These are phyloP conservation scores for Jaculus jaculus DNA, from an alignment of 2,113 vertebrate species.

Conservation along the genomic window DNA sequence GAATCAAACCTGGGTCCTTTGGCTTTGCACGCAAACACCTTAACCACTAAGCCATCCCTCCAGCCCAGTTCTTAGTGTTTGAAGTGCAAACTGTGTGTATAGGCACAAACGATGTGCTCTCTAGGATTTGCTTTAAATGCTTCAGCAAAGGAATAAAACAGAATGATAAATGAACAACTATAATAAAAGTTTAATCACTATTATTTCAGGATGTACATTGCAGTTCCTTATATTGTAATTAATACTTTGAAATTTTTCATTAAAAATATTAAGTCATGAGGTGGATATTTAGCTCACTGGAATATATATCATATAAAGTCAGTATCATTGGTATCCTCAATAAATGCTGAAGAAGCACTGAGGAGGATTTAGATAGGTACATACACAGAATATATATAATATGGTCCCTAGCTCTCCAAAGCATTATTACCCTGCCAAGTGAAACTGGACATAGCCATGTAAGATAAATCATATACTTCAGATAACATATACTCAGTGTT, in stretches of 20 bases:
- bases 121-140: constrained; percentile 2
- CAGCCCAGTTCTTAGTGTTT: not conserved
- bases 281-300: not conserved
- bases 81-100: not conserved
- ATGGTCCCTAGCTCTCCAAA: not conserved
- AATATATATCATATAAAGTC: too few relatives aligned
- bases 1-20: too few relatives aligned
- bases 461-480: not conserved
- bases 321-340: not conserved
- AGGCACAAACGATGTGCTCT: not conserved
- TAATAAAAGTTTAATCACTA: not conserved
- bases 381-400: not conserved
- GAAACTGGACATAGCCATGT: not conserved
- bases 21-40: too few relatives aligned
- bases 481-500: not conserved
- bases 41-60: too few relatives aligned
- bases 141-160: not conserved
- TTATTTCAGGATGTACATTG: not conserved
- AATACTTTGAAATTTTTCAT: constrained; percentile 31
- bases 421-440: not conserved
- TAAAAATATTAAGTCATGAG: not conserved
- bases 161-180: constrained; percentile 8
- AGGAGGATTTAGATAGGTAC: not conserved
- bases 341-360: constrained; percentile 1
- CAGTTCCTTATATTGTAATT: constrained; percentile 2